These are phyloP conservation scores for Acleris emargana DNA, from an alignment of 2,888 invertebrate species.

Conservation along the genomic window DNA sequence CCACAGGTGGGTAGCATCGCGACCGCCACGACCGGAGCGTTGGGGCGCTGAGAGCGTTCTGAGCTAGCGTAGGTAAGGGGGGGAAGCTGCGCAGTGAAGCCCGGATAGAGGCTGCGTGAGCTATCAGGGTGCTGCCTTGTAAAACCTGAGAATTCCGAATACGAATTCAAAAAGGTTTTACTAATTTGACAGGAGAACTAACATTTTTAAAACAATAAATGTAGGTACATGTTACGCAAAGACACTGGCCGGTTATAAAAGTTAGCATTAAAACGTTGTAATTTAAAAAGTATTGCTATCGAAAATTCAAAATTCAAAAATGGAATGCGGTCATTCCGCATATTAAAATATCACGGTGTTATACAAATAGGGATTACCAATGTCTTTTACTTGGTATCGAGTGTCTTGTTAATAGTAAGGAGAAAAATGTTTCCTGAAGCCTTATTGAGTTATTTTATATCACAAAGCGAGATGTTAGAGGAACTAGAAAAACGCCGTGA, in stretches of 20 bases:
- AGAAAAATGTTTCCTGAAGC: no score
- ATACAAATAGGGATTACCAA: no score
- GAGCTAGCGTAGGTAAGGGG: conserved; percentile 41
- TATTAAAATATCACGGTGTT: no score
- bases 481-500: no score
- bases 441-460: no score
- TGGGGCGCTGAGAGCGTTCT: conserved; percentile 59
- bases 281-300: background rate
- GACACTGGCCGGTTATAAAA: background rate
- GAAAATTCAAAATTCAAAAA: background rate
- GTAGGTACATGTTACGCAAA: no score
- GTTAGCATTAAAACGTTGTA: background rate
- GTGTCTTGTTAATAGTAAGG: no score
- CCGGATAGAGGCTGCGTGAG: conserved; percentile 62
- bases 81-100: conserved; percentile 41
- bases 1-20: conserved; percentile 63
- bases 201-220: background rate
- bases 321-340: no score
- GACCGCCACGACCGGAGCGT: conserved; percentile 50
- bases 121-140: conserved; percentile 26
- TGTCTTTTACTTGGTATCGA: no score
- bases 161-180: conserved; percentile 4
- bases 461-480: no score
- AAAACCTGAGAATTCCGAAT: conserved; percentile 5
- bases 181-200: background rate